These are phyloP conservation scores for Lagria hirta DNA, from an alignment of 2,888 invertebrate genomes.

Conservation along the genomic window DNA sequence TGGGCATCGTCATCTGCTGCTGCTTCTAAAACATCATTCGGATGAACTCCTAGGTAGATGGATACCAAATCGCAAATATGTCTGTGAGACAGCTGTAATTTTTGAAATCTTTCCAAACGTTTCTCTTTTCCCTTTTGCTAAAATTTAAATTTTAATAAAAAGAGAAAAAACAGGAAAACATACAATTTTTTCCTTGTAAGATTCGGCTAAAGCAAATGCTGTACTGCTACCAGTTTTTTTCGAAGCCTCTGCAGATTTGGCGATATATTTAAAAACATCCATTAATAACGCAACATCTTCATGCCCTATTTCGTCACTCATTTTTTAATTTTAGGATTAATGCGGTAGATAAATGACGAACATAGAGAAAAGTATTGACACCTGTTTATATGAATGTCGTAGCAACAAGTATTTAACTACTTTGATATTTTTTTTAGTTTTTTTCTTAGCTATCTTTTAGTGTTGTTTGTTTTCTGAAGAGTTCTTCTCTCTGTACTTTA, in stretches of 20 bases:
- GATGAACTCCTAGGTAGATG: slow-evolving; percentile 55
- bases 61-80: slow-evolving; percentile 70
- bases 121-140: slow-evolving; percentile 66
- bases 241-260: slow-evolving; percentile 25
- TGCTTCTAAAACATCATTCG: slow-evolving; percentile 67
- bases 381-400: too few relatives aligned
- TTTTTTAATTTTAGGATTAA: too few relatives aligned
- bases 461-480: too few relatives aligned
- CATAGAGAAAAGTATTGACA: too few relatives aligned
- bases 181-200: slow-evolving; percentile 40
- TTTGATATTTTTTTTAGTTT: too few relatives aligned
- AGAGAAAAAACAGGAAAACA: background rate
- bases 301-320: too few relatives aligned
- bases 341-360: too few relatives aligned
- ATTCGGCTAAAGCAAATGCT: slow-evolving; percentile 39
- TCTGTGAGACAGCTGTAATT: slow-evolving; percentile 60
- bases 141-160: slow-evolving; percentile 13
- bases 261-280: slow-evolving; percentile 40
- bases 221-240: slow-evolving; percentile 34
- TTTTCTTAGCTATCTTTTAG: too few relatives aligned
- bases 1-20: slow-evolving; percentile 68
- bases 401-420: too few relatives aligned
- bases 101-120: slow-evolving; percentile 54
- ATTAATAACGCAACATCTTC: slow-evolving; percentile 40
- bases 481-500: too few relatives aligned